phyloP scores from a whole-genome alignment of 2,113 vertebrate species.

The Barbus barbus region DNA sequence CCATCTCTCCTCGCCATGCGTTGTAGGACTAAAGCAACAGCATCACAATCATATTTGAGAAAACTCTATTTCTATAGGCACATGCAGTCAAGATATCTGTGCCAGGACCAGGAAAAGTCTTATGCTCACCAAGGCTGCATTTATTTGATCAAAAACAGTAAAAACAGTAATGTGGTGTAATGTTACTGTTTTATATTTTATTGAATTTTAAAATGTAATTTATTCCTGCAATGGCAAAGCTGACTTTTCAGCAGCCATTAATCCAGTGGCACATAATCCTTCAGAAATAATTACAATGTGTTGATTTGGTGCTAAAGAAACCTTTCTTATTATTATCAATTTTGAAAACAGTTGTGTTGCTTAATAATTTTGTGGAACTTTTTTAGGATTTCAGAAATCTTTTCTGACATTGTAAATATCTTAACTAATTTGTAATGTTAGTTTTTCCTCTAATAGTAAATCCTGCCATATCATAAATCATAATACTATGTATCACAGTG shows the following conservation, averaged over 20 bases:
- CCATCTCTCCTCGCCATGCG: constrained; percentile 16
- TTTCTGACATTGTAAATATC: background rate
- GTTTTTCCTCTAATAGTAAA: background rate
- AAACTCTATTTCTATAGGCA: background rate
- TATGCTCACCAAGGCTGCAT: background rate
- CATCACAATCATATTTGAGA: background rate
- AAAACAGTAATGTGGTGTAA: background rate
- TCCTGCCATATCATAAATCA: background rate
- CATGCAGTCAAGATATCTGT: background rate
- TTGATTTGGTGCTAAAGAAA: background rate
- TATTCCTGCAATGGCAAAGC: background rate
- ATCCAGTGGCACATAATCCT: background rate
- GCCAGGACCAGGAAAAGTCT: background rate
- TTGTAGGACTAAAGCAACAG: constrained; percentile 3
- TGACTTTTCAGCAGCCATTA: background rate
- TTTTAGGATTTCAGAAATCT: background rate
- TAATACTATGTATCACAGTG: background rate
- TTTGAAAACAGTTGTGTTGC: background rate
- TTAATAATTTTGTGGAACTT: background rate
- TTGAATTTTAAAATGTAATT: background rate
- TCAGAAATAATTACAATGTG: background rate
- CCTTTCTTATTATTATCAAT: background rate
- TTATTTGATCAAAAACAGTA: background rate
- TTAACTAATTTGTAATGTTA: background rate
- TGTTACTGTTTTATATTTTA: background rate